phyloP scores from a whole-genome alignment of 2,113 vertebrate genomes.

The Oreotrochilus melanogaster region DNA sequence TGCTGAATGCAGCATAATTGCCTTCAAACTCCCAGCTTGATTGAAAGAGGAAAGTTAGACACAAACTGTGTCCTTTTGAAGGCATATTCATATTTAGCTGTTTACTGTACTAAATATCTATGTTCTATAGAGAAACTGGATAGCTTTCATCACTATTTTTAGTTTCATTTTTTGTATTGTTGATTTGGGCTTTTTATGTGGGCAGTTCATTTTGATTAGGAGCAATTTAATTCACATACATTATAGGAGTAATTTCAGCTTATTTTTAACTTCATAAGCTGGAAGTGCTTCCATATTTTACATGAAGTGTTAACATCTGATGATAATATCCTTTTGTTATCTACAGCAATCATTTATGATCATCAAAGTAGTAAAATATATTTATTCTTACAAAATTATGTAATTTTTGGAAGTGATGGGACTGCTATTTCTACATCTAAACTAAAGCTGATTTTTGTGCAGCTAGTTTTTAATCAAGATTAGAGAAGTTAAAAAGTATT shows the following conservation, averaged over 20 bases:
- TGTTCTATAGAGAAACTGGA: background rate
- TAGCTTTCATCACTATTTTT: constrained; percentile 23
- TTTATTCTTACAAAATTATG: background rate
- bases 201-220: constrained; percentile 42
- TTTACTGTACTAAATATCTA: constrained; percentile 15
- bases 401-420: background rate
- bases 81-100: constrained; percentile 3
- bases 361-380: constrained; percentile 1
- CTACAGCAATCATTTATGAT: background rate
- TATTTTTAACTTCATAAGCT: constrained; percentile 50
- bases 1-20: background rate
- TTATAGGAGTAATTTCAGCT: constrained; percentile 12
- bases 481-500: background rate
- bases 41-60: background rate
- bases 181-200: constrained; percentile 37
- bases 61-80: background rate
- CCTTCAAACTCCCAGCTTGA: background rate
- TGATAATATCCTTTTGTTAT: background rate
- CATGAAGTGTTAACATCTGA: constrained; percentile 58
- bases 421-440: background rate
- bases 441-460: background rate
- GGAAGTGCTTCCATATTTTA: constrained; percentile 43
- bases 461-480: background rate
- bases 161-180: background rate
- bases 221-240: constrained; percentile 29